phyloP scores from a whole-genome alignment of 2,113 vertebrate genomes.

The Sula dactylatra region DNA sequence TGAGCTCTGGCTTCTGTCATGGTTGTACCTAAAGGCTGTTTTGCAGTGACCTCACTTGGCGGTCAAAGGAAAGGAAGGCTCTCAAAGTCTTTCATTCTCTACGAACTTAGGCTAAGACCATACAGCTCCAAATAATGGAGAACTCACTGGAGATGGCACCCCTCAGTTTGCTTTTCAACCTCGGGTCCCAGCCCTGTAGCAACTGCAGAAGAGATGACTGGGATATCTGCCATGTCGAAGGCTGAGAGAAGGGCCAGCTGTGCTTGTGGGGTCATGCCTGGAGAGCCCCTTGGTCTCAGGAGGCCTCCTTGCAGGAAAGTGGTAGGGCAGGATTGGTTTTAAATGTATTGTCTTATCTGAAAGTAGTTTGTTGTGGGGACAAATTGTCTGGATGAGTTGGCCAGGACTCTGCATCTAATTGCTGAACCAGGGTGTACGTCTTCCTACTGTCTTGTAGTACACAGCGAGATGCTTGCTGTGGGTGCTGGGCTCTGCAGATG shows the following conservation, averaged over 20 bases:
- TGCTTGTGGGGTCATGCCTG: not conserved
- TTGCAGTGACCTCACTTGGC: not conserved
- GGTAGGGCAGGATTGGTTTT: not conserved
- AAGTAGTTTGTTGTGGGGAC: not conserved
- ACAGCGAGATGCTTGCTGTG: not conserved
- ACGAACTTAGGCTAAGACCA: fast-evolving
- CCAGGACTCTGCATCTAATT: not conserved
- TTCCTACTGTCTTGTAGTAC: not conserved
- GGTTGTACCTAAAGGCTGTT: not conserved
- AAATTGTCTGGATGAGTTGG: not conserved
- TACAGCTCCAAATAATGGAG: not conserved
- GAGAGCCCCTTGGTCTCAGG: not conserved
- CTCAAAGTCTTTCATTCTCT: not conserved
- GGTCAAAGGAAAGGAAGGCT: not conserved
- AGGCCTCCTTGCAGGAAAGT: not conserved
- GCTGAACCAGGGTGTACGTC: not conserved
- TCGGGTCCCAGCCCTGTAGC: not conserved
- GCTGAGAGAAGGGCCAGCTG: not conserved
- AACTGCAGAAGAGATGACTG: not conserved
- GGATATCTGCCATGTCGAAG: not conserved
- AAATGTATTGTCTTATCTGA: not conserved
- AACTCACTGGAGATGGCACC: not conserved
- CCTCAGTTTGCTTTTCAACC: not conserved
- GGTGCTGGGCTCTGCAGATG: not conserved
- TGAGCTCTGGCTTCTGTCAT: not conserved